Conservation (phyloP, 2,888 invertebrate species). For the Chloromyia formosa region DNA sequence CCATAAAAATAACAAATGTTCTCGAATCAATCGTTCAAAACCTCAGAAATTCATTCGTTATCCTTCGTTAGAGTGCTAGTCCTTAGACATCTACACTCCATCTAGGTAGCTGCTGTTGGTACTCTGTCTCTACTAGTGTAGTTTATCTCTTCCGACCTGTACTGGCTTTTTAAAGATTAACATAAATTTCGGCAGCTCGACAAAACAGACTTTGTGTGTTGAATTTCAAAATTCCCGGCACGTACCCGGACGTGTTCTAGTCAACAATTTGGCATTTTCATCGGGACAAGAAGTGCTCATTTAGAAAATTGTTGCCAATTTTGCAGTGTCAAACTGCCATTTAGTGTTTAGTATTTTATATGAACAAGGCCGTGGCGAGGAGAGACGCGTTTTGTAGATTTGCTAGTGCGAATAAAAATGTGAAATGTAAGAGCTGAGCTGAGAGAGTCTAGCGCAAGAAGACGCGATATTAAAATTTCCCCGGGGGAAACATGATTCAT, state of each 20-base stretch:
- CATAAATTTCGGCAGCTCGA: conserved; percentile 30
- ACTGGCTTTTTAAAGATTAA: conserved; percentile 17
- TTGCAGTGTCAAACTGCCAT: conserved; percentile 39
- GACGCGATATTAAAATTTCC: neutral
- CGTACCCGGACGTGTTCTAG: conserved; percentile 39
- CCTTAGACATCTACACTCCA: neutral
- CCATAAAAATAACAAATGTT: conserved; percentile 26
- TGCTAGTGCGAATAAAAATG: no score
- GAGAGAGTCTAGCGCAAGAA: neutral
- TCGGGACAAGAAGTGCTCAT: conserved; percentile 43
- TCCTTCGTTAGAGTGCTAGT: neutral
- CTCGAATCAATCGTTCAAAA: conserved; percentile 33
- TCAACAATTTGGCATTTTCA: conserved; percentile 43
- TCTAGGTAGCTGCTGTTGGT: neutral
- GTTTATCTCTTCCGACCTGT: conserved; percentile 31
- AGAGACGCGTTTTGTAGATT: no score
- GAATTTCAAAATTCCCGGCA: conserved; percentile 26
- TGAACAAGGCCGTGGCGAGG: neutral
- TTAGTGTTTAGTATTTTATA: conserved; percentile 21
- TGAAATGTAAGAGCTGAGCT: no score
- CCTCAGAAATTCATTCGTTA: conserved; percentile 16
- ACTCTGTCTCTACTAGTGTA: neutral
- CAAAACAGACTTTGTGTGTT: neutral
- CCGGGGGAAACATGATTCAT: neutral
- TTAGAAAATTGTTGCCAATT: conserved; percentile 44